Evolutionary conservation across 2,797 vertebrate species (phyloP).

Genomic region (Tangara arthus): DNA sequence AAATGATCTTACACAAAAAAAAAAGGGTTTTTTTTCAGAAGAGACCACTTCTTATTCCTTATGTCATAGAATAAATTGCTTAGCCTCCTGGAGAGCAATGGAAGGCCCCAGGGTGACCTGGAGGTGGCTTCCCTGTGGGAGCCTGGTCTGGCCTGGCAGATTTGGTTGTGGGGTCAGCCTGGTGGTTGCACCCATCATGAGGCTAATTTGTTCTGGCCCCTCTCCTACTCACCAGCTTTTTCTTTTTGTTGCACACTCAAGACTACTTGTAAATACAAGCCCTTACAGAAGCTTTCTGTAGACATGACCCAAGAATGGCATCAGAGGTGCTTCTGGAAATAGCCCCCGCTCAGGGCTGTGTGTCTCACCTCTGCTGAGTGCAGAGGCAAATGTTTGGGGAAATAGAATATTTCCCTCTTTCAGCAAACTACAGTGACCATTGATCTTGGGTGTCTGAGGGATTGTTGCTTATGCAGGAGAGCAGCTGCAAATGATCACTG

Average conservation of each 20-base stretch:
- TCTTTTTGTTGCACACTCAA: background rate
- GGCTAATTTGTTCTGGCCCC: rapidly evolving
- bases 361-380: background rate
- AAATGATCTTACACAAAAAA: background rate
- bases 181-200: rapidly evolving
- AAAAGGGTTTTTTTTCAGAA: background rate
- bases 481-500: background rate
- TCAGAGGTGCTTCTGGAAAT: background rate
- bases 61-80: background rate
- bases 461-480: background rate
- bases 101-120: background rate
- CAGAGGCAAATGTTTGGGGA: background rate
- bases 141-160: background rate
- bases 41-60: background rate
- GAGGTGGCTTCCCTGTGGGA: background rate
- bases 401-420: background rate
- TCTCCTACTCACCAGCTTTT: background rate
- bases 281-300: background rate
- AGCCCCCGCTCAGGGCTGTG: rapidly evolving
- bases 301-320: background rate
- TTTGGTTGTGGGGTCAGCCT: background rate
- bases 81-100: background rate
- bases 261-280: rapidly evolving
- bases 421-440: background rate
- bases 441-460: rapidly evolving